Evolutionary conservation across 2,888 invertebrate genomes (phyloP), one percentile per base, ranked within the genome.

Genomic region (Rhingia rostrata): DNA sequence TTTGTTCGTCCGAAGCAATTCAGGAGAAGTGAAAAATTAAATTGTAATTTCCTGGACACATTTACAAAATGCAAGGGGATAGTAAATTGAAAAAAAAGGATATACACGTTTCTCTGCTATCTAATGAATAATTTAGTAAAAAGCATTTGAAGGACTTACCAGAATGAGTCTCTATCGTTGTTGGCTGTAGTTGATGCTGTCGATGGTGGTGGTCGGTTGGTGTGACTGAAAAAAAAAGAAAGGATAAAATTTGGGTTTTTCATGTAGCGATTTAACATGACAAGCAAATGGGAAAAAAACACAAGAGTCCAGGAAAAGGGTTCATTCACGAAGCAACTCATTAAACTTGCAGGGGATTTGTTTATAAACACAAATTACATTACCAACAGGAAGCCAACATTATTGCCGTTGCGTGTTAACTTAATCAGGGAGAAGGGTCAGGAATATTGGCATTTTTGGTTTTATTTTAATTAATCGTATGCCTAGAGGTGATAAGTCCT

Each of bases 1-100:
- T 70, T 84, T 58, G 70, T 73, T 66, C 64, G 74, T 49, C 61
- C 35, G 49, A 79, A 58, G 64, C 73, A 73, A 74, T 79, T 74
- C 63, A 43, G 43, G 32, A 58, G 58, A 70, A 75, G 80, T 84
- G 84, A 84, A 84, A 84, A 84, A 84, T 84, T 84, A 84, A 84
- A 84, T 80, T 80, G 74, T 80, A 80, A 84, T 84, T 60, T 14
- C 4, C 58, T 75, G 75, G 80, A 80, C 84, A 80, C 43, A 56
- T 67, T 61, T 61, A 30, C 54, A 33, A 7, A n/a, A 35, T 4
- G 30, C 33, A 3, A 47, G 51, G 61, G 58, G 32, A 80, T 58
- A 77, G 60, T 82, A 77, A 79, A 79, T 83, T 83, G 69, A 53
- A 69, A 77, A 77, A n/a, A 80, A 61, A 47, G 61, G 53, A 72